phyloP scores from a whole-genome alignment of 1,140 invertebrate species.

The Gonioctena quinquepunctata region DNA sequence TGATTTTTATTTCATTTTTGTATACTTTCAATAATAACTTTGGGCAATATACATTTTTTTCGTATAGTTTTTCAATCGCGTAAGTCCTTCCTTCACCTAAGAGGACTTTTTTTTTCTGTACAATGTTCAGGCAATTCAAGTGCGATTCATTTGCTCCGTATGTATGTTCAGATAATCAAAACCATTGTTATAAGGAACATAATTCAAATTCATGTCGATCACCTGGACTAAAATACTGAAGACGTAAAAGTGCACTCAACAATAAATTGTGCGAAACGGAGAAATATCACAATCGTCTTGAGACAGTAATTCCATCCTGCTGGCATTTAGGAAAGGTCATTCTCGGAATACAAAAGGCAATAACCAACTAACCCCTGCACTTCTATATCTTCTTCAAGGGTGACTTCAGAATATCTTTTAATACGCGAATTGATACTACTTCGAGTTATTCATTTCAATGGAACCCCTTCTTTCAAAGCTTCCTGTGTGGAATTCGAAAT shows the following conservation, averaged over 20 bases:
- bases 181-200: too few species aligned
- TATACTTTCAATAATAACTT: too few species aligned
- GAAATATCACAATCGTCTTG: not conserved
- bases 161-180: too few species aligned
- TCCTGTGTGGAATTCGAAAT: not conserved
- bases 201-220: too few species aligned
- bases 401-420: conserved; percentile 39
- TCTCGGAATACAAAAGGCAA: conserved; percentile 39
- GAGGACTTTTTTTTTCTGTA: too few species aligned
- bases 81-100: too few species aligned
- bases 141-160: too few species aligned
- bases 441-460: conserved; percentile 2
- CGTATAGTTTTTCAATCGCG: too few species aligned
- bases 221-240: not conserved
- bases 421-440: conserved; percentile 34
- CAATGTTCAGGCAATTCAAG: too few species aligned
- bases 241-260: not conserved
- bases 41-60: too few species aligned
- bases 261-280: conserved; percentile 10
- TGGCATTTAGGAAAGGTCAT: conserved; percentile 46
- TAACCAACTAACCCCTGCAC: conserved; percentile 39
- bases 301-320: conserved; percentile 15
- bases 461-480: not conserved
- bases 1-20: too few species aligned
- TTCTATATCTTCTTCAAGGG: conserved; percentile 45